A percentile compares a stretch with the other conserved stretches of the same genome.
Evolutionary conservation across 1,140 invertebrate species (phyloP).

Genomic region (Drosophila triauraria): DNA sequence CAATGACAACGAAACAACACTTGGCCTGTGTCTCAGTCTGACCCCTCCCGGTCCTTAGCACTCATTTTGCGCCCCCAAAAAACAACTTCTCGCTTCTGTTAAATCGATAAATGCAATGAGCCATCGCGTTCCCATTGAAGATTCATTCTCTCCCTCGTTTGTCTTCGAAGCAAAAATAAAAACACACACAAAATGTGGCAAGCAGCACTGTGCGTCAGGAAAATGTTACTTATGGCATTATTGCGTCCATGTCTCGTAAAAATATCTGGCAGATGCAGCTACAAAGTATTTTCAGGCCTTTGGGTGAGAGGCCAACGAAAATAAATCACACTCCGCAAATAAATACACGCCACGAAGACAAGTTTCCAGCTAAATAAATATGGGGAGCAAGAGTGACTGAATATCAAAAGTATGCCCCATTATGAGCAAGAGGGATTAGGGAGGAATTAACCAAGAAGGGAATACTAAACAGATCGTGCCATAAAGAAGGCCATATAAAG

Average conservation of each 20-base stretch:
- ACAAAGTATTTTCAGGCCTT: slow-evolving; percentile 36
- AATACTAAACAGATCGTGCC: neutral
- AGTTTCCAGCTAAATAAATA: slow-evolving; percentile 67
- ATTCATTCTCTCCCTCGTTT: slow-evolving; percentile 25
- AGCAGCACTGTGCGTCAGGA: slow-evolving; percentile 56
- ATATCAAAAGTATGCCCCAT: neutral
- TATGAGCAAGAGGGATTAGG: neutral
- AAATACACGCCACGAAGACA: slow-evolving; percentile 21
- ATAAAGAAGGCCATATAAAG: neutral
- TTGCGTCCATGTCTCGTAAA: slow-evolving; percentile 62
- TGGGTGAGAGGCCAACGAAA: slow-evolving; percentile 31
- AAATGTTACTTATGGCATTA: slow-evolving; percentile 67
- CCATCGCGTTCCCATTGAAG: slow-evolving; percentile 49
- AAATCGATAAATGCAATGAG: slow-evolving; percentile 76
- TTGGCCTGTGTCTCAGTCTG: slow-evolving; percentile 14
- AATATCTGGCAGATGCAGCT: slow-evolving; percentile 52
- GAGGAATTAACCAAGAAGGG: neutral
- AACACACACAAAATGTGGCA: slow-evolving; percentile 45
- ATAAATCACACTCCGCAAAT: slow-evolving; percentile 50
- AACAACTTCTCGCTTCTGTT: slow-evolving; percentile 37
- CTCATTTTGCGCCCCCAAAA: slow-evolving; percentile 9
- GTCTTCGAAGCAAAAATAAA: slow-evolving; percentile 5
- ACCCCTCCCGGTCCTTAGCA: slow-evolving; percentile 1
- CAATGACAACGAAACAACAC: slow-evolving; percentile 17
- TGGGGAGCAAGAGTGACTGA: neutral